phyloP scores from a whole-genome alignment of 2,888 invertebrate species.

The Clusia tigrina region DNA sequence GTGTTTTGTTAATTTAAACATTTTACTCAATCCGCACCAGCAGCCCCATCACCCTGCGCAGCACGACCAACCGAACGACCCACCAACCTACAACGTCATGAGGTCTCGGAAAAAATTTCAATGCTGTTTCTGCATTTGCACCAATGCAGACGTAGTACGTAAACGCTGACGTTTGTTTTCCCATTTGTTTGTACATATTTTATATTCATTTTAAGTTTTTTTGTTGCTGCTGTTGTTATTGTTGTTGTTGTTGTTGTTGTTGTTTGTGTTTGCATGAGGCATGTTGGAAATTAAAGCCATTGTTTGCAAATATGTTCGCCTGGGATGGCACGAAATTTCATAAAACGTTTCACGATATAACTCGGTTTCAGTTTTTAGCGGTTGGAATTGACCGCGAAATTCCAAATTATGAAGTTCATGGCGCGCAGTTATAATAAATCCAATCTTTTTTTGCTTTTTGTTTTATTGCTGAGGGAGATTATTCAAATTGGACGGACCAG shows the following conservation, averaged over 20 bases:
- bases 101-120: background rate
- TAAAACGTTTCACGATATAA: background rate
- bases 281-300: background rate
- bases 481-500: too few species aligned
- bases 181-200: too few species aligned
- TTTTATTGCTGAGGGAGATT: too few species aligned
- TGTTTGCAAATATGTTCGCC: slow-evolving; percentile 1
- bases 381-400: slow-evolving; percentile 2
- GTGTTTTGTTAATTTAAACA: too few species aligned
- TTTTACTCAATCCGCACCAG: too few species aligned
- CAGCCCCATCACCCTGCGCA: too few species aligned
- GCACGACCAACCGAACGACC: too few species aligned
- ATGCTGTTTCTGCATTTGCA: background rate
- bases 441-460: too few species aligned
- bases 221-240: background rate
- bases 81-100: too few species aligned
- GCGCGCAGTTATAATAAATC: background rate
- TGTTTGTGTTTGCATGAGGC: slow-evolving; percentile 1
- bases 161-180: background rate
- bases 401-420: background rate
- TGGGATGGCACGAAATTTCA: background rate
- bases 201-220: too few species aligned
- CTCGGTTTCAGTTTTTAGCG: background rate
- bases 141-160: background rate
- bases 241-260: background rate